These are phyloP conservation scores for Limosa lapponica DNA, from an alignment of 2,797 vertebrate species.

Conservation along the genomic window DNA sequence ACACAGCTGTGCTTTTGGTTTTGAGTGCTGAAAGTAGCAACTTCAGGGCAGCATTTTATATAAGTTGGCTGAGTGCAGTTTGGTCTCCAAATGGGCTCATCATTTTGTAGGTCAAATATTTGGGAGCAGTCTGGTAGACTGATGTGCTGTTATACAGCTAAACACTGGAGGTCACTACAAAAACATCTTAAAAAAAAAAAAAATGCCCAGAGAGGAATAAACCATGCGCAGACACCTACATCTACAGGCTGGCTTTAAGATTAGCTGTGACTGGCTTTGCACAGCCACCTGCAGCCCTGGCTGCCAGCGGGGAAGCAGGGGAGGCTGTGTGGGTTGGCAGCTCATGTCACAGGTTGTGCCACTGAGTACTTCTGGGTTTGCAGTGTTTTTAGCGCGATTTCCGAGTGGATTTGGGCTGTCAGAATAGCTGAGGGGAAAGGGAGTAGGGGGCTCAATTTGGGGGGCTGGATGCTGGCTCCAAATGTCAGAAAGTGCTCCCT, in stretches of 20 bases:
- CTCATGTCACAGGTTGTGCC: accelerated
- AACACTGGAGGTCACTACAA: background rate
- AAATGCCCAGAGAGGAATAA: background rate
- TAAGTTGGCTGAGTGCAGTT: background rate
- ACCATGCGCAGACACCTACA: background rate
- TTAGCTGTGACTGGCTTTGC: background rate
- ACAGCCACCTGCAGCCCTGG: background rate
- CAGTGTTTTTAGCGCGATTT: background rate
- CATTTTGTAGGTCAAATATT: background rate
- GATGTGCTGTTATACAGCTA: background rate
- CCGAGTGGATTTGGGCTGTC: background rate
- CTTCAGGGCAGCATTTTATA: background rate
- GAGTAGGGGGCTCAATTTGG: accelerated
- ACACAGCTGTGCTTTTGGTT: background rate
- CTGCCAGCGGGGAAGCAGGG: background rate
- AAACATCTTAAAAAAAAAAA: background rate
- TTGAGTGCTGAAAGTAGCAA: background rate
- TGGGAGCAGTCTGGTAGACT: background rate
- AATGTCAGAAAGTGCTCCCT: background rate
- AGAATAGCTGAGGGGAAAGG: background rate
- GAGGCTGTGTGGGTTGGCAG: background rate
- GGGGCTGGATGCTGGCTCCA: background rate
- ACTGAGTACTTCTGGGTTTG: background rate
- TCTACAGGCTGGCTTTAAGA: background rate
- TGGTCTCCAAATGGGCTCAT: background rate